A percentile compares a stretch with the other conserved stretches of the same genome.
Evolutionary conservation across 2,797 vertebrate species (phyloP).

Genomic region (Morus bassanus): DNA sequence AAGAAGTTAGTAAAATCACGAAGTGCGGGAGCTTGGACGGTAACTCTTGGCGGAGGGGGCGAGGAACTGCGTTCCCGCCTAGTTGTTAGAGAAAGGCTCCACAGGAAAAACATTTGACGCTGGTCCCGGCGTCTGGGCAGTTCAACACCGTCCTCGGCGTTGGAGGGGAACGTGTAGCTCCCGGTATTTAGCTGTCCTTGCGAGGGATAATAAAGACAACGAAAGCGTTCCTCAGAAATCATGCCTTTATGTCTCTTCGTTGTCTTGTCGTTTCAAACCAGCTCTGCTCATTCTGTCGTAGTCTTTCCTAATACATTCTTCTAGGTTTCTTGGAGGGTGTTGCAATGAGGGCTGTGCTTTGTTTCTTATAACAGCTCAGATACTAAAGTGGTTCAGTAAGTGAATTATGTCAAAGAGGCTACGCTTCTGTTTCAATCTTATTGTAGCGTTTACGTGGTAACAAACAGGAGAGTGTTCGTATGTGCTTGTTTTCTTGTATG

Average conservation of each 20-base stretch:
- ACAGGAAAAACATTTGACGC: accelerated
- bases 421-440: neutral
- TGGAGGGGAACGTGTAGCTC: neutral
- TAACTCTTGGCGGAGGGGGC: neutral
- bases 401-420: neutral
- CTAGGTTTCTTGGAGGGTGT: neutral
- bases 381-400: neutral
- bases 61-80: neutral
- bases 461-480: neutral
- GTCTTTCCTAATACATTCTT: neutral
- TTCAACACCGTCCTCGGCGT: accelerated
- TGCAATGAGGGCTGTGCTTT: neutral
- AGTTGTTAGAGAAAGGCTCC: neutral
- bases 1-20: neutral
- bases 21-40: neutral
- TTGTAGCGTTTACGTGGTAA: neutral
- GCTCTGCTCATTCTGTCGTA: accelerated
- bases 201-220: neutral
- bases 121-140: accelerated
- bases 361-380: neutral
- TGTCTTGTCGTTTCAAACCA: neutral
- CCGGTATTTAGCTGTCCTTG: neutral
- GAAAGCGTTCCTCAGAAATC: neutral
- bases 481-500: neutral
- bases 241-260: neutral